Base-by-base conservation (phyloP, 53 echinoderm and acorn worm genomes). In the Hippasteria phrygiana region DNA sequence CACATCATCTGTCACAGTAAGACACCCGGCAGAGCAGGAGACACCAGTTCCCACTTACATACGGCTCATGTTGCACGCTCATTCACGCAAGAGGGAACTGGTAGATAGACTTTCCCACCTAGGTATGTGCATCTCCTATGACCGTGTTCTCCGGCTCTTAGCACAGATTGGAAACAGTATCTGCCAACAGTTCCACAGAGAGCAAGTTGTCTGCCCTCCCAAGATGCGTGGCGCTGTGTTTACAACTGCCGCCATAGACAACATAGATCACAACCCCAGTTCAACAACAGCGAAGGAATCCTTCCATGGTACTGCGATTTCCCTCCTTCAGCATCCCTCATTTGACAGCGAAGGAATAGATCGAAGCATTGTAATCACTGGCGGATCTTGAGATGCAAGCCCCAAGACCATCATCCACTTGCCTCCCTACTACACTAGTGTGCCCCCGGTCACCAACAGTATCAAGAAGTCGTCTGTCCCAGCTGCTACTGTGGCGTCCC, bases 231-330 rank as follows among this genome's bases (percentile, higher is more conserved):
- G 90, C 48, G 28, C 27, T 35, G 82, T 90, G 2, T 90, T 90
- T 56, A 90, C 90, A 50, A 83, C 81, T 83, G 83, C 90, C 27
- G 90, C 90, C 42, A 81, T 81, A 66, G 90, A 90, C 54, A 90
- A 90, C 70, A 81, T 81, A 13, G 82, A 82, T 34, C 72, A 90
- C 28, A 90, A 90, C 71, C 90, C 90, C 71, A 90, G 82, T 39
- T 31, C 83, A 73, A 90, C 73, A 37, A 83, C 90, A 85, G 13
- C 90, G 73, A 90, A 84, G 65, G 88, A 88, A 46, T 83, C 83
- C 65, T 83, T 88, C 55, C 87, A 89, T 89, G 89, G 78, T 54
- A 89, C 89, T 88, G n/a, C n/a, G n/a, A n/a, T n/a, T n/a, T n/a
- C n/a, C n/a, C n/a, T n/a, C n/a, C n/a, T n/a, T n/a, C n/a, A n/a